These are phyloP conservation scores for Neosalanx taihuensis DNA, from an alignment of 2,797 vertebrate species.

Conservation along the genomic window DNA sequence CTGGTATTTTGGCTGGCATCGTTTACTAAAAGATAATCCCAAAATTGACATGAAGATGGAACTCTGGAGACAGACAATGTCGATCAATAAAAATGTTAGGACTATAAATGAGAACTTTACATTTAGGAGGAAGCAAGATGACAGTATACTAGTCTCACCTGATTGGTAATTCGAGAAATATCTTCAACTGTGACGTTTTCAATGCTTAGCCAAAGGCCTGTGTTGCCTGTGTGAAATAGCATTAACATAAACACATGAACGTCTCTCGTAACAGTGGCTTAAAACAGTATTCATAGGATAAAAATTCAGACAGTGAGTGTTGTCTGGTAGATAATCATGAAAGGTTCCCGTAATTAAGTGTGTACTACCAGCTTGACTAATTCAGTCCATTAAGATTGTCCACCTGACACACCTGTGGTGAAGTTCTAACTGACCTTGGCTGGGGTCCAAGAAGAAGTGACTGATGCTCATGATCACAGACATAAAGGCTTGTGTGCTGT, in stretches of 20 bases:
- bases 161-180: no score
- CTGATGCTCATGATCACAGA: constrained; percentile 57
- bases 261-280: neutral
- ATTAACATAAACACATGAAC: neutral
- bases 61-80: no score
- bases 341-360: constrained; percentile 25
- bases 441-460: constrained; percentile 52
- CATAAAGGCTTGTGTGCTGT: constrained; percentile 52
- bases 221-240: constrained; percentile 57
- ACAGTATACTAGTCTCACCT: no score
- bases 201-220: constrained; percentile 47
- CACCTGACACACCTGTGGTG: constrained; percentile 23
- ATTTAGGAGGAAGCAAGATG: no score
- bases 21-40: no score
- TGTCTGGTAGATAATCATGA: neutral
- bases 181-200: no score
- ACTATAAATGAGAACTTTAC: no score
- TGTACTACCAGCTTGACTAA: constrained; percentile 6
- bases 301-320: neutral
- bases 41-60: no score
- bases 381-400: constrained; percentile 39
- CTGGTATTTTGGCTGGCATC: no score
- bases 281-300: neutral
- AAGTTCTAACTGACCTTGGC: constrained; percentile 62
- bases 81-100: no score